phyloP scores from a whole-genome alignment of 2,888 invertebrate genomes.

The Schrankia costaestrigalis region DNA sequence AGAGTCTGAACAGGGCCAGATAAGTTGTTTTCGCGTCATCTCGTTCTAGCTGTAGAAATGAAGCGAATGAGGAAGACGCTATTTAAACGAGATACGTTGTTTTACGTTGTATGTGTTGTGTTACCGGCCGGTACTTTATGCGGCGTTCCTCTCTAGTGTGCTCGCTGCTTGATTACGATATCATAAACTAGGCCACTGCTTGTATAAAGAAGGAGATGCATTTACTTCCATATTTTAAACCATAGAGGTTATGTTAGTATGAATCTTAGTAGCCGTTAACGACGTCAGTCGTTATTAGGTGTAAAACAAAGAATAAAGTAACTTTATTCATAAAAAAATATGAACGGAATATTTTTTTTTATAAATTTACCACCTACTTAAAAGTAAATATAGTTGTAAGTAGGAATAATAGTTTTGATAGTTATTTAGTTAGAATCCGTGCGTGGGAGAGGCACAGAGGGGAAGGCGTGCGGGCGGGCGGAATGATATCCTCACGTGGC shows the following conservation, averaged over 20 bases:
- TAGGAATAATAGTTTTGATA: too few species aligned
- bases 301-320: too few species aligned
- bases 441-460: constrained; percentile 1
- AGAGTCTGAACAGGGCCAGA: constrained; percentile 46
- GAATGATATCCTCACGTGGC: constrained; percentile 46
- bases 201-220: constrained; percentile 10
- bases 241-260: too few species aligned
- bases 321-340: too few species aligned
- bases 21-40: constrained; percentile 76
- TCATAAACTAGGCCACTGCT: constrained; percentile 37
- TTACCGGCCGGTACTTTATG: constrained; percentile 42
- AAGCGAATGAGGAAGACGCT: constrained; percentile 55
- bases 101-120: constrained; percentile 29
- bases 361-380: too few species aligned
- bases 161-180: constrained; percentile 33
- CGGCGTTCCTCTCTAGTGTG: constrained; percentile 28
- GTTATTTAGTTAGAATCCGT: too few species aligned
- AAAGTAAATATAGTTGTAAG: too few species aligned
- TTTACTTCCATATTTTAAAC: too few species aligned
- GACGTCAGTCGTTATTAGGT: too few species aligned
- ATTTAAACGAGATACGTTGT: constrained; percentile 39
- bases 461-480: constrained; percentile 4
- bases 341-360: too few species aligned
- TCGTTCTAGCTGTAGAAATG: constrained; percentile 62
- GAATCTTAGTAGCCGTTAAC: background rate